Conservation (phyloP, 2,888 invertebrate genomes). For the Rhorus exstirpatorius region DNA sequence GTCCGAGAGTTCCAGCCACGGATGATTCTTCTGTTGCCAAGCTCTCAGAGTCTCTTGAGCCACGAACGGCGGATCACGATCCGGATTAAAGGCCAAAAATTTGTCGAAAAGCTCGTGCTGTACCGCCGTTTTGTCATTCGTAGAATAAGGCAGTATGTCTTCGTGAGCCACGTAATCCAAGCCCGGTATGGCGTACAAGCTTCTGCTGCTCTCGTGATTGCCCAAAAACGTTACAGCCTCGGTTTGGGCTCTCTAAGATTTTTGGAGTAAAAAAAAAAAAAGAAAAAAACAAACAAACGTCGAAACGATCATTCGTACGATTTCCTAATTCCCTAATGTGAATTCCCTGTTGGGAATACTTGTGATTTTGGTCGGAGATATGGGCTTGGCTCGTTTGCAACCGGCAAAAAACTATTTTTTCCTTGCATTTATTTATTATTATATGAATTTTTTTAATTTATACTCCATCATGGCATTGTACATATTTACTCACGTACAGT, state of each 20-base stretch:
- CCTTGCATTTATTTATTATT: too few species aligned
- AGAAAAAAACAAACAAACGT: slow-evolving; percentile 20
- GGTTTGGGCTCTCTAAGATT: slow-evolving; percentile 95
- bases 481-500: too few species aligned
- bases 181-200: slow-evolving; percentile 98
- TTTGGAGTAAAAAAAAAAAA: slow-evolving; percentile 69
- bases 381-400: too few species aligned
- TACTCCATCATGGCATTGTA: too few species aligned
- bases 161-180: slow-evolving; percentile 99
- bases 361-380: not conserved
- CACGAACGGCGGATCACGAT: slow-evolving; percentile 95
- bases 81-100: slow-evolving; percentile 93
- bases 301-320: slow-evolving; percentile 40
- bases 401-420: too few species aligned
- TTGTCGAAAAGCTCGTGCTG: slow-evolving; percentile 99
- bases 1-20: slow-evolving; percentile 98
- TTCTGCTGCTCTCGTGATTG: slow-evolving; percentile 97
- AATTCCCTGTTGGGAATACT: not conserved
- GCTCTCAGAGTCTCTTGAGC: slow-evolving; percentile 96
- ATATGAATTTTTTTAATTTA: too few species aligned
- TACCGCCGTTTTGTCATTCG: slow-evolving; percentile 95
- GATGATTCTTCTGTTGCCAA: slow-evolving; percentile 99
- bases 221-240: slow-evolving; percentile 99
- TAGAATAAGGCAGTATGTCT: slow-evolving; percentile 97
- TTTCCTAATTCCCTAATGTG: too few species aligned